These are phyloP conservation scores for Bombus polaris DNA, from an alignment of 1,140 invertebrate species.

Conservation along the genomic window DNA sequence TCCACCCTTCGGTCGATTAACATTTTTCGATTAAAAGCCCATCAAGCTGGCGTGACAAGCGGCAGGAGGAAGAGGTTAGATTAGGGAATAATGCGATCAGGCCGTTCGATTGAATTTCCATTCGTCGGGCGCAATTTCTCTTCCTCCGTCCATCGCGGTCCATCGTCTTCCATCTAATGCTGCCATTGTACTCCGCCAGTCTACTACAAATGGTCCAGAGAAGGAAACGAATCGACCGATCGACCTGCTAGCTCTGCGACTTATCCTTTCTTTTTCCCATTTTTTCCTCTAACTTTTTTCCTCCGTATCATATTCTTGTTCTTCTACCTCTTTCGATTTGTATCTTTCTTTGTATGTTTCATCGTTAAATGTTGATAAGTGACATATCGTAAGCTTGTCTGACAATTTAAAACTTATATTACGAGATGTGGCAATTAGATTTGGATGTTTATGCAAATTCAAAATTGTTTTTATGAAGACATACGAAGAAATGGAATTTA, in stretches of 20 bases:
- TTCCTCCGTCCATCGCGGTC: slow-evolving; percentile 7
- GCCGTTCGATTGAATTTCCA: slow-evolving; percentile 65
- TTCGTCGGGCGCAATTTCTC: slow-evolving; percentile 47
- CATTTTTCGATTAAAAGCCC: slow-evolving; percentile 69
- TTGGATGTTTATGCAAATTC: too few species aligned
- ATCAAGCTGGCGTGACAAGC: slow-evolving; percentile 53
- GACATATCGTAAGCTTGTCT: too few species aligned
- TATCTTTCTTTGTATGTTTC: too few species aligned
- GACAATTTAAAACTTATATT: too few species aligned
- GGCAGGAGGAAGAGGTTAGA: slow-evolving; percentile 34
- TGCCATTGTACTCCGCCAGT: slow-evolving; percentile 25
- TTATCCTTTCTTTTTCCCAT: too few species aligned
- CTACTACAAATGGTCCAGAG: neutral
- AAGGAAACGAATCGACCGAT: neutral
- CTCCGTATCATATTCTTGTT: too few species aligned
- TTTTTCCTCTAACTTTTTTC: neutral
- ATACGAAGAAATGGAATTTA: too few species aligned
- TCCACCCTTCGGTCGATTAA: slow-evolving; percentile 49
- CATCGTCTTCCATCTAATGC: slow-evolving; percentile 30
- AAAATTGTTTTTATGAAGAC: too few species aligned
- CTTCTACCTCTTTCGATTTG: too few species aligned
- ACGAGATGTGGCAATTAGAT: too few species aligned
- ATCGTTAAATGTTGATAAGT: too few species aligned
- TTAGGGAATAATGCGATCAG: slow-evolving; percentile 62
- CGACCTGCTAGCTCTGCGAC: neutral